Evolutionary conservation across 2,888 invertebrate genomes (phyloP).

Genomic region (Rugalucina vietnamica): DNA sequence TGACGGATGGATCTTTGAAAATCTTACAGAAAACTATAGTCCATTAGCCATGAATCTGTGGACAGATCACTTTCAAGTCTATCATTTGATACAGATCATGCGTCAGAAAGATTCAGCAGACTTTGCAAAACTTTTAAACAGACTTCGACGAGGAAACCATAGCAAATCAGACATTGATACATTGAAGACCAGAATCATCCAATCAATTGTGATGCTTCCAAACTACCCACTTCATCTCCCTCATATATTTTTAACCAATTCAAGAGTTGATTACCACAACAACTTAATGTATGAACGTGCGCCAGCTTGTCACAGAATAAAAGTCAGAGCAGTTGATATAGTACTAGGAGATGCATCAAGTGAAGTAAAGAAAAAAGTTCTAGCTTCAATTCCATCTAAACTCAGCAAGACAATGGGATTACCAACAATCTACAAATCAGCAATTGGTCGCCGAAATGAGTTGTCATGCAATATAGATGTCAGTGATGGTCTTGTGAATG

Average conservation of each 20-base stretch:
- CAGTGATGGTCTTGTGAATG: slow-evolving; percentile 55
- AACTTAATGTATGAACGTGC: slow-evolving; percentile 14
- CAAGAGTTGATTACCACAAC: slow-evolving; percentile 26
- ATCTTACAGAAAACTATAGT: slow-evolving; percentile 2
- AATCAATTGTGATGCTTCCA: neutral
- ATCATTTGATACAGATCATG: slow-evolving; percentile 61
- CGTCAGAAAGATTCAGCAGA: slow-evolving; percentile 54
- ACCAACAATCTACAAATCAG: slow-evolving; percentile 15
- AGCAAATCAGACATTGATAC: slow-evolving; percentile 47
- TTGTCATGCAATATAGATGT: slow-evolving; percentile 44
- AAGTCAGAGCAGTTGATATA: slow-evolving; percentile 32
- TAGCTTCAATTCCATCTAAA: slow-evolving; percentile 50
- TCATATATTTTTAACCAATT: neutral
- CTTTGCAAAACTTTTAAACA: slow-evolving; percentile 66
- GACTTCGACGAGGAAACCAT: slow-evolving; percentile 43
- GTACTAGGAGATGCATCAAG: slow-evolving; percentile 33
- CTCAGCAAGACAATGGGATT: slow-evolving; percentile 54
- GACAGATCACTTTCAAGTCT: slow-evolving; percentile 51
- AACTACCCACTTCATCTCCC: slow-evolving; percentile 37
- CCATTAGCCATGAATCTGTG: slow-evolving; percentile 58
- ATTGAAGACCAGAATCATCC: slow-evolving; percentile 32
- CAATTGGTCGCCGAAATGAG: slow-evolving; percentile 41
- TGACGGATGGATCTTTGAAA: slow-evolving; percentile 40
- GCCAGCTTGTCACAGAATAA: neutral
- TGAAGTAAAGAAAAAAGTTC: slow-evolving; percentile 14